A percentile compares a stretch with the other conserved stretches of the same genome.
These are phyloP conservation scores for Cheilosia scutellata DNA, from an alignment of 2,888 invertebrate genomes.

Conservation along the genomic window DNA sequence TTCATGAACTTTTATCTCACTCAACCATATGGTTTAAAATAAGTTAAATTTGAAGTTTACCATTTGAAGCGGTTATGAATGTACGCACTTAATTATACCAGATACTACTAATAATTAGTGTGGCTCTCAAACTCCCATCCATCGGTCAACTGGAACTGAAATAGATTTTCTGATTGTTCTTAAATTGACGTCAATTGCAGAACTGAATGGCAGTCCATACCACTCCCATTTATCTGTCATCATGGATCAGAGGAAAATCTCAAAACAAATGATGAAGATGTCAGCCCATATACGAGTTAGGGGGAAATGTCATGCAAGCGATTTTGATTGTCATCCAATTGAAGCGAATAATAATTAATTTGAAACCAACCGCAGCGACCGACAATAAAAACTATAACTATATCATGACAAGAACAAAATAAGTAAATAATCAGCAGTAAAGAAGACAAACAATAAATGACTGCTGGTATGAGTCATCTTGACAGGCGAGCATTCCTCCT, in stretches of 20 bases:
- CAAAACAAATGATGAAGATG: constrained; percentile 34
- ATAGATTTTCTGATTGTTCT: constrained; percentile 34
- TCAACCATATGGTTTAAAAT: too few species aligned
- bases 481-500: constrained; percentile 20
- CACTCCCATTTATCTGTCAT: constrained; percentile 41
- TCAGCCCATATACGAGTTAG: constrained; percentile 25
- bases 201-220: constrained; percentile 29
- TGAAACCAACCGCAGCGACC: constrained; percentile 28
- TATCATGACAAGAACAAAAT: constrained; percentile 27
- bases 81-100: background rate
- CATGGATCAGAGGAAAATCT: constrained; percentile 50
- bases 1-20: too few species aligned
- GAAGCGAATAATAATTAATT: constrained; percentile 61
- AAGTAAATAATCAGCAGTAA: constrained; percentile 2
- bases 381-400: background rate
- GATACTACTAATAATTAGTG: background rate
- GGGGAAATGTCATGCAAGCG: constrained; percentile 39
- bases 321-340: constrained; percentile 55
- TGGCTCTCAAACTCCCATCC: background rate
- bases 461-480: constrained; percentile 37
- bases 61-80: background rate
- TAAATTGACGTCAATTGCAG: constrained; percentile 73
- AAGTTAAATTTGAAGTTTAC: too few species aligned
- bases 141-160: background rate
- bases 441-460: background rate